These are phyloP conservation scores for Paragorgia papillata DNA, from an alignment of 92 coral and sea anemone genomes.

Conservation along the genomic window DNA sequence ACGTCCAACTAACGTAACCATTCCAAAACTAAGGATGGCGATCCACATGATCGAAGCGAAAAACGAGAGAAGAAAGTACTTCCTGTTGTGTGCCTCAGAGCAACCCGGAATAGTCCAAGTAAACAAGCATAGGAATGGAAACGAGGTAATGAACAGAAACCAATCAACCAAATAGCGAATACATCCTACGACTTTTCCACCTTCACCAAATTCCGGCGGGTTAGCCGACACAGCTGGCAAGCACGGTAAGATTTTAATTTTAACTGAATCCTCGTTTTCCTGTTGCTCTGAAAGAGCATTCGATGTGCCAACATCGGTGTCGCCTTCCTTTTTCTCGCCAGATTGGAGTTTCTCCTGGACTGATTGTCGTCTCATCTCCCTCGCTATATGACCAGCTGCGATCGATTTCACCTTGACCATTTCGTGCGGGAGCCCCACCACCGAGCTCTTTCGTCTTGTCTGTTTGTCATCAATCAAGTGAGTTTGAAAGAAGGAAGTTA, in stretches of 20 bases:
- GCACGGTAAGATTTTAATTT: constrained; percentile 72
- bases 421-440: constrained; percentile 48
- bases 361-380: constrained; percentile 77
- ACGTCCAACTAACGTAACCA: constrained; percentile 97
- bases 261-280: constrained; percentile 54
- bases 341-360: constrained; percentile 42
- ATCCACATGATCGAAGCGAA: constrained; percentile 91
- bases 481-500: constrained; percentile 24
- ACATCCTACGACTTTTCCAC: constrained; percentile 44
- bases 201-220: constrained; percentile 70
- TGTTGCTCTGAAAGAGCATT: constrained; percentile 22
- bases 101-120: constrained; percentile 99
- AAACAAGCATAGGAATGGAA: constrained; percentile 86
- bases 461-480: constrained; percentile 66
- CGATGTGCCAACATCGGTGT: constrained; percentile 2
- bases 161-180: constrained; percentile 68
- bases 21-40: constrained; percentile 92
- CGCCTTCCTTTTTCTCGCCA: not conserved
- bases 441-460: constrained; percentile 74
- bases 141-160: constrained; percentile 80
- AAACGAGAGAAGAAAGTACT: constrained; percentile 88
- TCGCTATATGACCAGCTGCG: constrained; percentile 82
- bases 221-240: constrained; percentile 77
- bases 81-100: constrained; percentile 90
- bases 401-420: constrained; percentile 90